Evolutionary conservation across 2,797 vertebrate species (phyloP).

Genomic region (Coregonus suidteri): DNA sequence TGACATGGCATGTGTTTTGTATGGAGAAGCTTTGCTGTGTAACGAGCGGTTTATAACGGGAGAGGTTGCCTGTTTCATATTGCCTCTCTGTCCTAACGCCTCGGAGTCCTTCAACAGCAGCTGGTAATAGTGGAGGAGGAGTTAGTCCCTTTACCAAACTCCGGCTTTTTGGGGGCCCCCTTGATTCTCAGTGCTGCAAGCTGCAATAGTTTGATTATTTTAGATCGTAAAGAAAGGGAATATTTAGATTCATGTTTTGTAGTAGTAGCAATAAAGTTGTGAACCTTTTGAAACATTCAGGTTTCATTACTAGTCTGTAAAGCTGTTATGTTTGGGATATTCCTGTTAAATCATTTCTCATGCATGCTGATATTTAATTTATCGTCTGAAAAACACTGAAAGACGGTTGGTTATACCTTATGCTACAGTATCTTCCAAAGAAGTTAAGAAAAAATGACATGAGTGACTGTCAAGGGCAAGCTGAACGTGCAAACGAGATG

Average conservation of each 20-base stretch:
- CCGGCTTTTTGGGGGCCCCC: background rate
- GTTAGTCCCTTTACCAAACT: background rate
- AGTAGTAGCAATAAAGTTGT: too few species aligned
- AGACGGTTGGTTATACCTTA: too few species aligned
- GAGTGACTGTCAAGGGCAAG: too few species aligned
- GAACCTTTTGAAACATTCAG: too few species aligned
- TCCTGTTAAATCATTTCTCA: too few species aligned
- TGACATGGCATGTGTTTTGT: conserved; percentile 1
- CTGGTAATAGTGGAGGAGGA: background rate
- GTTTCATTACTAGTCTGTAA: too few species aligned
- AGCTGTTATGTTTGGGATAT: too few species aligned
- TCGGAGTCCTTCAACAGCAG: background rate
- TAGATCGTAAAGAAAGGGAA: background rate
- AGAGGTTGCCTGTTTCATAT: conserved; percentile 3
- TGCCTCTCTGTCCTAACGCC: background rate
- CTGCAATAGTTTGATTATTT: background rate
- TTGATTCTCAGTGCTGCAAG: background rate
- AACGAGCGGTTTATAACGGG: background rate
- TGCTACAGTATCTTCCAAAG: background rate
- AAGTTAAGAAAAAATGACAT: background rate
- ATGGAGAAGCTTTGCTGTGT: background rate
- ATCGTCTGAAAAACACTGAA: too few species aligned
- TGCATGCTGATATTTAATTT: too few species aligned
- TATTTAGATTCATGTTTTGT: background rate
- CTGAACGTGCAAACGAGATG: background rate